Conservation (phyloP, 2,113 vertebrate genomes). For the Trochalopteron elliotii region DNA sequence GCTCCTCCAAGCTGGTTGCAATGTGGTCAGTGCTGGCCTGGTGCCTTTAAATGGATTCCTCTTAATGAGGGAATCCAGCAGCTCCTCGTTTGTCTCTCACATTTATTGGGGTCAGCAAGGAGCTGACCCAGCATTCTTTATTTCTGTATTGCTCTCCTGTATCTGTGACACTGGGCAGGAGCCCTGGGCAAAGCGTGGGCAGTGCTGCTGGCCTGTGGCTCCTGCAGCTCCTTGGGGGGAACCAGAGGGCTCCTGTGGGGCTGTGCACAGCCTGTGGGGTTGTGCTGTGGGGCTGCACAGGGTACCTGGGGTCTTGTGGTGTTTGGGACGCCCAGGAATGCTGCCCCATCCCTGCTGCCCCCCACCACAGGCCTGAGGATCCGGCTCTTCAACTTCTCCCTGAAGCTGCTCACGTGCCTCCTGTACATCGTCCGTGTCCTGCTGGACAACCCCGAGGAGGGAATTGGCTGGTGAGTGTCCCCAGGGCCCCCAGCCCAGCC, state of each 20-base stretch:
- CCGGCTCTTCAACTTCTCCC: constrained; percentile 93
- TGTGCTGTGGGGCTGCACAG: neutral
- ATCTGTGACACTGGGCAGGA: rapidly evolving
- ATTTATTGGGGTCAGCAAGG: neutral
- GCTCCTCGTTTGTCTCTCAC: neutral
- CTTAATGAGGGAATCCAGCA: neutral
- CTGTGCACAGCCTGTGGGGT: too few species aligned
- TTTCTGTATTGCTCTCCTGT: neutral
- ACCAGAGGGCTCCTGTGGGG: neutral
- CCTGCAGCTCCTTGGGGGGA: neutral
- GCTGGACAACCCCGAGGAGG: constrained; percentile 80
- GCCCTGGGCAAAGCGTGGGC: rapidly evolving
- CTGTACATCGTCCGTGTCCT: constrained; percentile 92
- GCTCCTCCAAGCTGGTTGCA: neutral
- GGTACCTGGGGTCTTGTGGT: rapidly evolving
- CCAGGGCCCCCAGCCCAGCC: neutral
- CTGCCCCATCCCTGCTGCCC: neutral
- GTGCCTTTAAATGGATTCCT: neutral
- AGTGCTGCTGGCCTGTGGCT: neutral
- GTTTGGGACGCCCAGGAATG: rapidly evolving
- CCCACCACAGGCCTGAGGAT: constrained; percentile 86
- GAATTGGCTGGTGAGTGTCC: constrained; percentile 78
- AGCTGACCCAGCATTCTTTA: neutral
- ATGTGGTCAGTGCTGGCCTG: neutral
- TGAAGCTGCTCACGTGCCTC: constrained; percentile 94